Base-by-base conservation (phyloP, 2,113 vertebrate genomes). In the Anseranas semipalmata region DNA sequence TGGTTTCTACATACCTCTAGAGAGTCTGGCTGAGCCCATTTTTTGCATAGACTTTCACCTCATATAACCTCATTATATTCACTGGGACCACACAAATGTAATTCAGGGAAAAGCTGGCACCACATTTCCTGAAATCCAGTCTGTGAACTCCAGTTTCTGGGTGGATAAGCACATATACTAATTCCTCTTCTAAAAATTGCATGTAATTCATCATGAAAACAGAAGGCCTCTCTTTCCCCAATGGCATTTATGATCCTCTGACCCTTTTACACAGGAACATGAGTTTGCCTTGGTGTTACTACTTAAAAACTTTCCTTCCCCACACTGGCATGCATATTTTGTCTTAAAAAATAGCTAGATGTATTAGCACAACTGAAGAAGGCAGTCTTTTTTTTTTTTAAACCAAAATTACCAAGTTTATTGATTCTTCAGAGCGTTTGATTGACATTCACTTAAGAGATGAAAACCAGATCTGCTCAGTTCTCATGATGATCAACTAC, bases 101-200 rank as follows among this genome's bases (percentile, higher is more conserved):
- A 39, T 45, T 90, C 43, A 72, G 25, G 2, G n/a, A 87, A 90
- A 92, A 60, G 16, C 41, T 85, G 89, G 53, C 62, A 66, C 28
- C 24, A 10, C 0, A 1, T 52, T 95, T 87, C 48, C 79, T 43
- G 30, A 81, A 72, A 72, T 35, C 83, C 67, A 66, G 39, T 35
- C 60, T 84, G 30, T 55, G 20, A 55, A 48, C 48, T 81, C 0
- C 0, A n/a, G 46, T 78, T 94, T 74, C 46, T 84, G 35, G 22
- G 52, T 93, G 76, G 60, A 89, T 53, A 60, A 32, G 60, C 18
- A 35, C 15, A 66, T 53, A 35, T 41, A 65, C 37, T 60, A 75
- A 89, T 81, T 56, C 8, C 6, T 90, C 85, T 90, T 92, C 68
- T 72, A 84, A 92, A 96, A 93, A 58, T 28, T 75, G 43, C 7